A percentile compares a stretch with the other conserved stretches of the same genome.
Conservation (phyloP, 2,113 vertebrate genomes). For the Felis chaus region DNA sequence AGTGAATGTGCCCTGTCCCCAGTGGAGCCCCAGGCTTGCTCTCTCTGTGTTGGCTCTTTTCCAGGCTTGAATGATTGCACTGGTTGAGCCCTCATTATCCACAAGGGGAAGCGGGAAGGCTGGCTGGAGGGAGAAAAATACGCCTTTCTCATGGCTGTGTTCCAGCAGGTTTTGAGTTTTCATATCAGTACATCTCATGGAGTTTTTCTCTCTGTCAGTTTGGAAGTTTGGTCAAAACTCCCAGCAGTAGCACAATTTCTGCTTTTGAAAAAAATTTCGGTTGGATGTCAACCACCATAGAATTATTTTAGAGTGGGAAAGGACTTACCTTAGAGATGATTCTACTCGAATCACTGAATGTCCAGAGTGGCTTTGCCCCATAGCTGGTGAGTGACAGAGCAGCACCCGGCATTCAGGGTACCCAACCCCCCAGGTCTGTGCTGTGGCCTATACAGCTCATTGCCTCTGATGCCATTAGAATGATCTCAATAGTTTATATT, state of each 20-base stretch:
- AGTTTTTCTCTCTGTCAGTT: conserved; percentile 22
- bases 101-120: not conserved
- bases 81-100: conserved; percentile 4
- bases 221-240: conserved; percentile 22
- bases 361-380: not conserved
- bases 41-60: not conserved
- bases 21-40: not conserved
- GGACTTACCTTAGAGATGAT: not conserved
- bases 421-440: not conserved
- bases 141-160: not conserved
- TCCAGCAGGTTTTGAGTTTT: conserved; percentile 16
- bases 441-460: not conserved
- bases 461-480: not conserved
- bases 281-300: not conserved
- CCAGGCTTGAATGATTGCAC: not conserved
- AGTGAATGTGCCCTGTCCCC: not conserved
- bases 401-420: not conserved
- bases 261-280: not conserved
- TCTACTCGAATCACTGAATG: not conserved
- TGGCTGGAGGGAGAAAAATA: not conserved
- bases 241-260: conserved; percentile 18
- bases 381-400: not conserved
- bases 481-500: not conserved
- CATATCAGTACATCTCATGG: not conserved
- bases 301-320: not conserved